These are phyloP conservation scores for Istiophorus platypterus DNA, from an alignment of 2,113 vertebrate species.

Conservation along the genomic window DNA sequence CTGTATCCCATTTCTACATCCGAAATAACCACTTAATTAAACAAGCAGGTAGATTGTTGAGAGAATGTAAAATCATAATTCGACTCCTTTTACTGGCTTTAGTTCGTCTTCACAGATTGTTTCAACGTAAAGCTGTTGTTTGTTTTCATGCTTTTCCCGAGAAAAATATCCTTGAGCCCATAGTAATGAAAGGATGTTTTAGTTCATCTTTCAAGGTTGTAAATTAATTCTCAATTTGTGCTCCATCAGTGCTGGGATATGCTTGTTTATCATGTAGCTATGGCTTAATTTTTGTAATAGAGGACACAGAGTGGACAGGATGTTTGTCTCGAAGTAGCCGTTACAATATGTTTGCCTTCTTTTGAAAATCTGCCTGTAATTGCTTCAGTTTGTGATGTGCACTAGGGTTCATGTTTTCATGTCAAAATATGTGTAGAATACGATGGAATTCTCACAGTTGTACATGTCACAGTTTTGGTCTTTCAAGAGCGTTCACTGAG, in stretches of 20 bases:
- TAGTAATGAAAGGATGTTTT: constrained; percentile 8
- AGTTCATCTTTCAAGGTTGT: constrained; percentile 9
- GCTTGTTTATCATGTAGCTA: constrained; percentile 55
- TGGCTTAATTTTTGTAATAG: constrained; percentile 36
- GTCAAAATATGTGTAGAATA: constrained; percentile 71
- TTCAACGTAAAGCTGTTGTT: constrained; percentile 10
- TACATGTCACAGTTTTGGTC: constrained; percentile 68
- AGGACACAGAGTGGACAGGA: constrained; percentile 20
- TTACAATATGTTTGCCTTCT: constrained; percentile 38
- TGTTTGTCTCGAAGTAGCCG: constrained; percentile 45
- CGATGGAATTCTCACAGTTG: constrained; percentile 61
- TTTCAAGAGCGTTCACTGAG: constrained; percentile 57
- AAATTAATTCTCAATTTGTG: constrained; percentile 14
- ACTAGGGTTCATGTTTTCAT: constrained; percentile 73
- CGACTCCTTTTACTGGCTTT: constrained; percentile 12
- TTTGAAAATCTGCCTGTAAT: constrained; percentile 71
- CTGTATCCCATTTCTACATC: constrained; percentile 36
- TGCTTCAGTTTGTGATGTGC: constrained; percentile 73
- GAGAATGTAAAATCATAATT: constrained; percentile 45
- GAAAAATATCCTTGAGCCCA: constrained; percentile 15
- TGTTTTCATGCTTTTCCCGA: constrained; percentile 17
- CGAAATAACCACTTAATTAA: constrained; percentile 37
- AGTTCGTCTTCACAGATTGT: constrained; percentile 30
- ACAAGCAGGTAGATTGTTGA: constrained; percentile 66
- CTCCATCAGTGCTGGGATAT: constrained; percentile 54